Base-by-base conservation (phyloP, 2,888 invertebrate genomes). In the Lycaena phlaeas region DNA sequence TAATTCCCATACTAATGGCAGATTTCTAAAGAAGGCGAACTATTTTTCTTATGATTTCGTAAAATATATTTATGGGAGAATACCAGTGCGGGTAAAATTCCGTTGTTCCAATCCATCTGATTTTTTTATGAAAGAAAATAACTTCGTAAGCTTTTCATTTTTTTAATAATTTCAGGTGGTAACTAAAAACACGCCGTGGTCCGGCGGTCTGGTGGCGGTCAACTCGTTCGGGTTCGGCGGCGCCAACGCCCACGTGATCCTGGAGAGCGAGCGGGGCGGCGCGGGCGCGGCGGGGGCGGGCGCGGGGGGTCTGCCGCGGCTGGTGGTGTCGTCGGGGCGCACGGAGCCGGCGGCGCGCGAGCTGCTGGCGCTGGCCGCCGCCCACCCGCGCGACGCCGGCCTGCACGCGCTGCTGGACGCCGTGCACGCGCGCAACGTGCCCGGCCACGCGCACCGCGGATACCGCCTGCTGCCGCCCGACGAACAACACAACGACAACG, bases 191-290 rank as follows among this genome's bases (percentile, higher is more conserved):
- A 90, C 88, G 46, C 89, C 90, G 15, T 97, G 94, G 92, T 89
- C 92, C 40, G 97, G 97, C 36, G 97, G 97, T n/a, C 87, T 95
- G 44, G 91, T 95, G 38, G 97, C 92, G 14, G 77, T 99, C 18
- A 99, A 98, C 84, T 97, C 97, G 5, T 99, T 99, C 74, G 98
- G 98, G 11, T 98, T 98, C 78, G 98, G 98, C 47, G 99, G 99
- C 40, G 95, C 96, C 29, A 97, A 97, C 76, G 96, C 94, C n/a
- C 97, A 97, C 76, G 79, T 95, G 1, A 87, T 97, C 52, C 86
- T 97, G 9, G 90, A 92, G 64, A 93, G 68, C 88, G 90, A 1
- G 63, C 49, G 52, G 44, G 48, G 90, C 2, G 3, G 89, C 88
- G 29, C 22, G 4, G 90, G 89, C 64, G 86, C 31, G 42, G 47